These are phyloP conservation scores for Xiphophorus couchianus DNA, from an alignment of 2,113 vertebrate species.

Conservation along the genomic window DNA sequence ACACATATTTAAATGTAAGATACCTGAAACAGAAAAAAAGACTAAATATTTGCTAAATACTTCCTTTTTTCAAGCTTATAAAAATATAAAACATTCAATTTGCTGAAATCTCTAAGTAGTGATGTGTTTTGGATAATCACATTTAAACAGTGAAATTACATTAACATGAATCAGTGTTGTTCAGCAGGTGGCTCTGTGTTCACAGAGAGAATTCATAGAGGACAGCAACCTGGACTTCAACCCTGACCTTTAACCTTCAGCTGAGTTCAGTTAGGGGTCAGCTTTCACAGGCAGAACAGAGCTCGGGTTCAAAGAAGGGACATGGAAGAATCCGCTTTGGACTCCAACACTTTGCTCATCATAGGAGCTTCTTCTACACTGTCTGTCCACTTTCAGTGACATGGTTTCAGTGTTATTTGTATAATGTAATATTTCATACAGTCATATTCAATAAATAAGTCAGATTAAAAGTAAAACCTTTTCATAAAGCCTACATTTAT, in stretches of 20 bases:
- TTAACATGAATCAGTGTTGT: slow-evolving; percentile 10
- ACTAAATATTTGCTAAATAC: neutral
- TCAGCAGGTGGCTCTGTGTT: slow-evolving; percentile 20
- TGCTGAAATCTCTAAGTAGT: neutral
- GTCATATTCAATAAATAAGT: no score
- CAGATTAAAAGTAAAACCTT: no score
- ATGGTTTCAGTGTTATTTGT: no score
- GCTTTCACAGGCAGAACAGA: slow-evolving; percentile 24
- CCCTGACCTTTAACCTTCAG: slow-evolving; percentile 60
- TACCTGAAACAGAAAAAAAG: neutral
- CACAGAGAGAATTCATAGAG: slow-evolving; percentile 5
- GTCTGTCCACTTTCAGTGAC: no score
- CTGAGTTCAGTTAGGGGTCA: slow-evolving; percentile 52
- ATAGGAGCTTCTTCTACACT: neutral
- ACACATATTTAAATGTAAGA: neutral
- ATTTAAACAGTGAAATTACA: neutral
- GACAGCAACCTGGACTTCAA: slow-evolving; percentile 67
- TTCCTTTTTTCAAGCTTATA: neutral
- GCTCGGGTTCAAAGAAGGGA: slow-evolving; percentile 52
- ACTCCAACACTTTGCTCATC: slow-evolving; percentile 19
- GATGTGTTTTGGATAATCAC: neutral
- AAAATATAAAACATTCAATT: neutral
- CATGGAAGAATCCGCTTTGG: slow-evolving; percentile 20
- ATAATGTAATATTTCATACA: no score
- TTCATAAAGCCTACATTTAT: no score